Conservation (phyloP, 2,888 invertebrate species). For the Boloria euphrosyne region DNA sequence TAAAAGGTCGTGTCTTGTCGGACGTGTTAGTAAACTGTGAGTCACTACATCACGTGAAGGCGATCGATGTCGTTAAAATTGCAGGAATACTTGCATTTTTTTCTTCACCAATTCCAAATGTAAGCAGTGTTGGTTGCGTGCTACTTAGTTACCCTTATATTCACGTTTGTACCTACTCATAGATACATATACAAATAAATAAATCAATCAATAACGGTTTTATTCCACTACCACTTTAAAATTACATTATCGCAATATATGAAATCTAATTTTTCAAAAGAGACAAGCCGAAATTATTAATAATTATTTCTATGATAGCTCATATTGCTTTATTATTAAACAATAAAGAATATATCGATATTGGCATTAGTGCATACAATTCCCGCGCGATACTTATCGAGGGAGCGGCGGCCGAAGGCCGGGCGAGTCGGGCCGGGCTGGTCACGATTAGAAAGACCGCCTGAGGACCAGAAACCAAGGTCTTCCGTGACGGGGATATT, state of each 20-base stretch:
- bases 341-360: slow-evolving; percentile 23
- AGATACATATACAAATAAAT: too few species aligned
- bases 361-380: slow-evolving; percentile 30
- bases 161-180: too few species aligned
- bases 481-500: slow-evolving; percentile 65
- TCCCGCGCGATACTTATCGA: slow-evolving; percentile 60
- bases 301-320: too few species aligned
- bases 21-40: slow-evolving; percentile 31
- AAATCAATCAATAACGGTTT: too few species aligned
- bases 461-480: slow-evolving; percentile 58
- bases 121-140: neutral
- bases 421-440: slow-evolving; percentile 45
- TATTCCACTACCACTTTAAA: too few species aligned
- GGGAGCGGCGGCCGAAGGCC: slow-evolving; percentile 75
- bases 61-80: slow-evolving; percentile 10
- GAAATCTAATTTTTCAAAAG: too few species aligned
- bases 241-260: too few species aligned
- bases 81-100: neutral
- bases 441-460: slow-evolving; percentile 75
- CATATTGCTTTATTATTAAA: neutral
- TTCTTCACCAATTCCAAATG: neutral
- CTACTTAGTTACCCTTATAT: too few species aligned
- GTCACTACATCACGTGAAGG: slow-evolving; percentile 38
- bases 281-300: neutral
- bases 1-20: slow-evolving; percentile 35